A percentile compares a stretch with the other conserved stretches of the same genome.
Conservation (phyloP, 1,140 invertebrate genomes). For the Rhopalosiphum maidis region DNA sequence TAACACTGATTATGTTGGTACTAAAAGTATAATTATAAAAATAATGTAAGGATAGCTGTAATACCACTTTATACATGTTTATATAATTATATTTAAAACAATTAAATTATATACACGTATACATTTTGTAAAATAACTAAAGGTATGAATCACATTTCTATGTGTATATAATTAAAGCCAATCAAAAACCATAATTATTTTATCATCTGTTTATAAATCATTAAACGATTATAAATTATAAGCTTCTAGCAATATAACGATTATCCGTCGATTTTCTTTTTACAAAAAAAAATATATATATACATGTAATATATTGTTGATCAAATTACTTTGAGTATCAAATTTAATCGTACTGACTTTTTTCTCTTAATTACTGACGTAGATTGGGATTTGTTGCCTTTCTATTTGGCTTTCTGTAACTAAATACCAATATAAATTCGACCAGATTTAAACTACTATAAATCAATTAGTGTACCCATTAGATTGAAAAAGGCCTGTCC, state of each 20-base stretch:
- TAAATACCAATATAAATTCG: neutral
- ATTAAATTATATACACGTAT: neutral
- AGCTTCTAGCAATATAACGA: neutral
- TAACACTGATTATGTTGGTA: neutral
- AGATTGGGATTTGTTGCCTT: neutral
- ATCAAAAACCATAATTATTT: neutral
- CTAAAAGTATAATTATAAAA: neutral
- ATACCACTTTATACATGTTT: neutral
- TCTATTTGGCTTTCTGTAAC: neutral
- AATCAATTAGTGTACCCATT: neutral
- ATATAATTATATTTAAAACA: neutral
- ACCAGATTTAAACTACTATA: neutral
- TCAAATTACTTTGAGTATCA: neutral
- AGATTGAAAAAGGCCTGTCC: neutral
- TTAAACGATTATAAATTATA: neutral
- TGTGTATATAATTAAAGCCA: neutral
- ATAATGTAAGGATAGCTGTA: neutral
- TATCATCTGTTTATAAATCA: neutral
- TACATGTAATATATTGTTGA: neutral
- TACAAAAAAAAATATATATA: neutral
- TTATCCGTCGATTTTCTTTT: neutral
- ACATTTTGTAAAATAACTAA: neutral
- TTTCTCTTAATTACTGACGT: neutral
- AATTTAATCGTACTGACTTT: slow-evolving; percentile 1
- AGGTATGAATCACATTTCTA: neutral